Evolutionary conservation across 2,113 vertebrate species (phyloP).

Genomic region (Crotalus viridis): DNA sequence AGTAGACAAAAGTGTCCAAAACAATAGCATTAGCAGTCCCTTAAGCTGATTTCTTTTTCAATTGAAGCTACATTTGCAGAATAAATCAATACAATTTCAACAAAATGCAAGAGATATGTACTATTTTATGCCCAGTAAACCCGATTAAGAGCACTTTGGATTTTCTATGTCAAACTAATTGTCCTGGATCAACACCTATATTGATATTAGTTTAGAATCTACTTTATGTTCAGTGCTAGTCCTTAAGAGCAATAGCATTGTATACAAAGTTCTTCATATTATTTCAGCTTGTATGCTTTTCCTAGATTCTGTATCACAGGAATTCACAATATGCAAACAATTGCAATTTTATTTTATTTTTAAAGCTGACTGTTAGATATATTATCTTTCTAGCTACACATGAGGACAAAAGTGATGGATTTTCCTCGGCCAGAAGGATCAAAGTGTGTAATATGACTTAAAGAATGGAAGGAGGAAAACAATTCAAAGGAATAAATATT

Average conservation of each 20-base stretch:
- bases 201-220: background rate
- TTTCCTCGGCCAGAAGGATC: slow-evolving; percentile 46
- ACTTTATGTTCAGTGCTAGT: background rate
- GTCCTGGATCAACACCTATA: background rate
- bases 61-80: background rate
- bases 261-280: background rate
- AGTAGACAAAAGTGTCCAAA: background rate
- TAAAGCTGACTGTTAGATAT: background rate
- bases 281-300: background rate
- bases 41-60: background rate
- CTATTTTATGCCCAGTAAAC: background rate
- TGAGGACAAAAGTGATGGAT: slow-evolving; percentile 16
- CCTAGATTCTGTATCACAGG: background rate
- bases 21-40: background rate
- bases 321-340: slow-evolving; percentile 16
- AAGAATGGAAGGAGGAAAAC: slow-evolving; percentile 38
- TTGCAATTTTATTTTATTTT: slow-evolving; percentile 3
- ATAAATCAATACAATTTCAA: background rate
- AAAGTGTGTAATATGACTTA: background rate
- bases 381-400: background rate
- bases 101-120: background rate
- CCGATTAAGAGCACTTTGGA: background rate
- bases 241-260: background rate
- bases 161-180: background rate
- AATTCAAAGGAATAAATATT: slow-evolving; percentile 18